These are phyloP conservation scores for Chelonus formosanus DNA, from an alignment of 2,888 invertebrate species.

Conservation along the genomic window DNA sequence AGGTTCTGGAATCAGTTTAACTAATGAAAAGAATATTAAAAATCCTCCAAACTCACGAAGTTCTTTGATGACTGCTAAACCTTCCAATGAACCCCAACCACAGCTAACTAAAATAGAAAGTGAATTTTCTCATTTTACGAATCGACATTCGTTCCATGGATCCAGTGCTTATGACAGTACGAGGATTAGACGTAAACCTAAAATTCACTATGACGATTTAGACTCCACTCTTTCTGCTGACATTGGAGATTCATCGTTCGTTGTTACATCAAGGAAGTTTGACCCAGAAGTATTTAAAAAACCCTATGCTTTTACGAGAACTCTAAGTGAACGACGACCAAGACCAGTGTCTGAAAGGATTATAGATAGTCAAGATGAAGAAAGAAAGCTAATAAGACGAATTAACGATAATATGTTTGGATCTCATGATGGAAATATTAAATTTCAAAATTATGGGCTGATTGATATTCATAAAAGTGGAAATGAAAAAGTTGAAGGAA, in stretches of 20 bases:
- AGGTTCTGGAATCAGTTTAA: constrained; percentile 24
- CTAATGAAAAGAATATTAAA: constrained; percentile 42
- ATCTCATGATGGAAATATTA: constrained; percentile 51
- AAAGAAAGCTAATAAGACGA: constrained; percentile 50
- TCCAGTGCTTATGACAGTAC: constrained; percentile 43
- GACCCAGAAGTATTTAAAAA: constrained; percentile 55
- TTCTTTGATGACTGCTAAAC: constrained; percentile 35
- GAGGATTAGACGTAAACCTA: constrained; percentile 45
- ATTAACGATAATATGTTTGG: constrained; percentile 54
- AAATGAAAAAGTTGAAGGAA: constrained; percentile 10
- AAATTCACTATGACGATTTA: constrained; percentile 67
- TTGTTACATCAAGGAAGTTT: constrained; percentile 68
- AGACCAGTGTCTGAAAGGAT: constrained; percentile 20
- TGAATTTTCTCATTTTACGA: constrained; percentile 2
- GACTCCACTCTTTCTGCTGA: constrained; percentile 72
- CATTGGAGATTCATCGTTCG: constrained; percentile 68
- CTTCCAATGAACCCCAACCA: background rate
- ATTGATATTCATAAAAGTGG: constrained; percentile 46
- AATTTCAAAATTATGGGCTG: constrained; percentile 57
- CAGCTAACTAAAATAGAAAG: constrained; percentile 10
- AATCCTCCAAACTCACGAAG: constrained; percentile 46
- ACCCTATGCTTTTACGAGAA: constrained; percentile 54
- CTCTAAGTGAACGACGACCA: constrained; percentile 51
- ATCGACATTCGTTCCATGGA: constrained; percentile 20
- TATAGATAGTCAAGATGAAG: constrained; percentile 18